These are phyloP conservation scores for Canis aureus DNA, from an alignment of 2,113 vertebrate genomes.

Conservation along the genomic window DNA sequence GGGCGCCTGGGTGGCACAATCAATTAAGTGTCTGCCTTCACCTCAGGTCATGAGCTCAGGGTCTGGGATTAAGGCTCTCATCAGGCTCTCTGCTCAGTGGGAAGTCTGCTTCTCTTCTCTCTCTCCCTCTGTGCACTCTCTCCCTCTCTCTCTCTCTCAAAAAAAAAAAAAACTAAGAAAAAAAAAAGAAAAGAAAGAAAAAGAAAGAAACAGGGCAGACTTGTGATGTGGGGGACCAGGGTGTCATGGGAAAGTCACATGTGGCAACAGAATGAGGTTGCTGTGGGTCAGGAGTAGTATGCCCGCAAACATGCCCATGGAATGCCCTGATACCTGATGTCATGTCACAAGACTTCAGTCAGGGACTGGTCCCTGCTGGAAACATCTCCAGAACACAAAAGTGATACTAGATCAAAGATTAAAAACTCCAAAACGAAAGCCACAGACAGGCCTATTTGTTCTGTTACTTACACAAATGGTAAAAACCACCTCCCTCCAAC, in stretches of 20 bases:
- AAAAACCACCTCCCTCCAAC: not conserved
- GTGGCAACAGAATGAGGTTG: not conserved
- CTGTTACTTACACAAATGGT: not conserved
- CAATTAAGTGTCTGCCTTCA: too few relatives aligned
- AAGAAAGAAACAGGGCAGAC: not conserved
- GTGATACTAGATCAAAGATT: not conserved
- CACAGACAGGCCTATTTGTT: not conserved
- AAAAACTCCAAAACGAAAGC: not conserved
- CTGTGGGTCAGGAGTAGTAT: fast-evolving
- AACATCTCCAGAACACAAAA: not conserved
- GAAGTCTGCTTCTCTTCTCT: too few relatives aligned
- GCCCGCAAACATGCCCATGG: too few relatives aligned
- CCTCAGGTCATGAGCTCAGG: too few relatives aligned
- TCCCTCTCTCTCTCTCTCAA: too few relatives aligned
- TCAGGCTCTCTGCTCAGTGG: too few relatives aligned
- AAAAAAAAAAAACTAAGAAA: too few relatives aligned
- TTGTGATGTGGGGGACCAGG: not conserved
- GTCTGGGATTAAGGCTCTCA: too few relatives aligned
- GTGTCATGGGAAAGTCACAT: not conserved
- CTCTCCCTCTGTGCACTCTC: too few relatives aligned
- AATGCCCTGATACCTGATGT: not conserved
- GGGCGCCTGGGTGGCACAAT: too few relatives aligned
- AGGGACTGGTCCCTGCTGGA: not conserved
- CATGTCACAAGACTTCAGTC: not conserved
- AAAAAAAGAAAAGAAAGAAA: too few relatives aligned